Evolutionary conservation across 2,113 vertebrate species (phyloP).

Genomic region (Notiomystis cincta): DNA sequence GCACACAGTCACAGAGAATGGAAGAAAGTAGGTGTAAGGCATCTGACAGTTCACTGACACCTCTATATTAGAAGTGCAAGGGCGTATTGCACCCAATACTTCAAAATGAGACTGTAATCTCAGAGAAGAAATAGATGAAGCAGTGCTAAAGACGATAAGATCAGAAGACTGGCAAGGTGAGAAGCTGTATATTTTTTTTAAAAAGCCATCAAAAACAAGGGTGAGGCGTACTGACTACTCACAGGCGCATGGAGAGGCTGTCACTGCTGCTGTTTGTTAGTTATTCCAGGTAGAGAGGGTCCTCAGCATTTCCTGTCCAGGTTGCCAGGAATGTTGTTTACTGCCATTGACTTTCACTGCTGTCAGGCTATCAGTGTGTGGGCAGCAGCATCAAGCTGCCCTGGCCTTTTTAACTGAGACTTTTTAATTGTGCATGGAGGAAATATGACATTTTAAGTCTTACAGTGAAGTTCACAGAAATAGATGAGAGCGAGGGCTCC

Average conservation of each 20-base stretch:
- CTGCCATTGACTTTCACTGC: not conserved
- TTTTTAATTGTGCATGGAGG: conserved; percentile 28
- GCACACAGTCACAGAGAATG: rapidly evolving
- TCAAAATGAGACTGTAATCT: not conserved
- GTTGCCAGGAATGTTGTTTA: not conserved
- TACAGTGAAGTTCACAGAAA: not conserved
- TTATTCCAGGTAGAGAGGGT: not conserved
- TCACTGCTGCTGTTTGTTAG: not conserved
- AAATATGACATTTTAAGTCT: conserved; percentile 48
- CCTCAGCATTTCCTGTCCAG: not conserved
- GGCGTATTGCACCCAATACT: not conserved
- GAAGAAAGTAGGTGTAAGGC: not conserved
- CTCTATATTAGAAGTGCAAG: not conserved
- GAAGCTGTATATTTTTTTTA: not conserved
- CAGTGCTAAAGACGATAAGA: not conserved
- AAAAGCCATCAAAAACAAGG: not conserved
- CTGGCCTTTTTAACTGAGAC: conserved; percentile 55
- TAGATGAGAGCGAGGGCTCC: conserved; percentile 24
- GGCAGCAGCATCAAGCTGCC: conserved; percentile 23
- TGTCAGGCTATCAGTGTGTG: not conserved
- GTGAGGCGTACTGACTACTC: not conserved
- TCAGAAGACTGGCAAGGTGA: not conserved
- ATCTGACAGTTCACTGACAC: no score
- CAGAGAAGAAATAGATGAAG: not conserved
- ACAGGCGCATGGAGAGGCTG: not conserved